phyloP scores from a whole-genome alignment of 1,140 invertebrate genomes.

The Phymastichus coffea region DNA sequence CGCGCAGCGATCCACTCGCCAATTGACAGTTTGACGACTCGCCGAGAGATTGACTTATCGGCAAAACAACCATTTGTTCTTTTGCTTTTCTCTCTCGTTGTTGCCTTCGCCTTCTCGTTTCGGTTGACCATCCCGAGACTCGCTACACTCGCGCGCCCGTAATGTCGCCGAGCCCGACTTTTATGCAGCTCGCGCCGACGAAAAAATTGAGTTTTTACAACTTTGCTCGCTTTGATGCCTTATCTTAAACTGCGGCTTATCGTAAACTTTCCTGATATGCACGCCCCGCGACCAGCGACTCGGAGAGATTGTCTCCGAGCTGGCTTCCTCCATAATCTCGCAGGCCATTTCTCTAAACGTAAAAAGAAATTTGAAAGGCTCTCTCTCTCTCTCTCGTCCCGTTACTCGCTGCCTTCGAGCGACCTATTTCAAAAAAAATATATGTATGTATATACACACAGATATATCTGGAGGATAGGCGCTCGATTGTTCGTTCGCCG shows the following conservation, averaged over 20 bases:
- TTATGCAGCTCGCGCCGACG: not conserved
- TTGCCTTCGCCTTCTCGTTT: not conserved
- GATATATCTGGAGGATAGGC: no score
- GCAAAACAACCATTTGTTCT: not conserved
- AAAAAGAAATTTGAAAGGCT: not conserved
- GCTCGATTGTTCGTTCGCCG: no score
- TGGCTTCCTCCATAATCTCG: no score
- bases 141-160: no score
- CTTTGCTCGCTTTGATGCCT: constrained; percentile 1
- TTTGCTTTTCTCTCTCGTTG: not conserved
- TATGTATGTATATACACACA: no score
- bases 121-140: not conserved
- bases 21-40: constrained; percentile 17
- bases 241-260: not conserved
- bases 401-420: no score
- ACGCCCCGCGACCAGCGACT: no score
- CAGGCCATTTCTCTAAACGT: not conserved
- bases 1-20: not conserved
- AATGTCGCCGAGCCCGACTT: not conserved
- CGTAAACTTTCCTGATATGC: not conserved
- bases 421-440: no score
- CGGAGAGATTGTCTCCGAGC: no score
- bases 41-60: constrained; percentile 19
- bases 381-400: not conserved
- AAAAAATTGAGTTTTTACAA: constrained; percentile 25